These are phyloP conservation scores for Alcis repandata DNA, from an alignment of 2,888 invertebrate species.

Conservation along the genomic window DNA sequence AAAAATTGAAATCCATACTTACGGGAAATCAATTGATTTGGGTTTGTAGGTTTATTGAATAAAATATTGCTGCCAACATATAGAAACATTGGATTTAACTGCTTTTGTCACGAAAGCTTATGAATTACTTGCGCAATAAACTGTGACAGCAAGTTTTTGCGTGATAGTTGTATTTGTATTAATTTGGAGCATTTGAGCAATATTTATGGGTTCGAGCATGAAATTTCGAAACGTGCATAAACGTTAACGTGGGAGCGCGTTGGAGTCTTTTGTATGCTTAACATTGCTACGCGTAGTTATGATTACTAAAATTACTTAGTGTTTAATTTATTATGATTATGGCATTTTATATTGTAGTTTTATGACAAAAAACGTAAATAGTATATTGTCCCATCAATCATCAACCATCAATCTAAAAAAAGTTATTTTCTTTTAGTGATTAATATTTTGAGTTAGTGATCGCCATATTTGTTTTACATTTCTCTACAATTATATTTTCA, in stretches of 20 bases:
- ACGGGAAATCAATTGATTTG: constrained; percentile 5
- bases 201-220: background rate
- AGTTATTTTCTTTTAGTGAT: background rate
- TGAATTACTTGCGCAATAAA: constrained; percentile 16
- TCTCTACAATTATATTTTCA: background rate
- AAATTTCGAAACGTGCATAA: background rate
- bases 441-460: background rate
- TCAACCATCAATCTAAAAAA: too few species aligned
- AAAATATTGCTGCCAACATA: constrained; percentile 16
- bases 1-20: background rate
- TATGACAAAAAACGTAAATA: too few species aligned
- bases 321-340: too few species aligned
- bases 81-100: background rate
- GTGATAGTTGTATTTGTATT: constrained; percentile 19
- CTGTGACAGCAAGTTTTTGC: background rate
- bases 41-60: constrained; percentile 30
- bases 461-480: background rate
- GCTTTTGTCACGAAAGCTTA: constrained; percentile 27
- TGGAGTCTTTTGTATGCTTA: constrained; percentile 35
- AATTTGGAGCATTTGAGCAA: constrained; percentile 18
- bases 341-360: too few species aligned
- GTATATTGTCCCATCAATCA: too few species aligned
- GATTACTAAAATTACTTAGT: too few species aligned
- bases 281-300: background rate
- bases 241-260: constrained; percentile 28